Evolutionary conservation across 2,797 vertebrate genomes (phyloP).

Genomic region (Austrolebias charrua): DNA sequence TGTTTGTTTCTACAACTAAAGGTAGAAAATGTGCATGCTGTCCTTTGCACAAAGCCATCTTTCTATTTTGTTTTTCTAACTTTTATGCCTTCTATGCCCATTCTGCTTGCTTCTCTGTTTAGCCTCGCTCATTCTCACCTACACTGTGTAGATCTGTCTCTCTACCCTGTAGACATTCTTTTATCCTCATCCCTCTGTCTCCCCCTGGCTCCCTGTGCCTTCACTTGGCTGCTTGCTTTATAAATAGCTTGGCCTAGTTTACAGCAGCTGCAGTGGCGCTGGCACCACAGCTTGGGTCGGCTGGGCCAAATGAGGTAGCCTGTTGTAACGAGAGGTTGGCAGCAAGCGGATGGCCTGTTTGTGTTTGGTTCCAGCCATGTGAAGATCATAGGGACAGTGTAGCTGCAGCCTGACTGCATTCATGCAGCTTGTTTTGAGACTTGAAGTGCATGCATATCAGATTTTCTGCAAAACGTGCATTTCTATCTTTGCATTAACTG

Average conservation of each 20-base stretch:
- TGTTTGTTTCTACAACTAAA: conserved; percentile 29
- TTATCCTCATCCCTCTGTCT: conserved; percentile 66
- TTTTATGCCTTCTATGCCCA: conserved; percentile 25
- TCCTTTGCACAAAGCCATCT: conserved; percentile 29
- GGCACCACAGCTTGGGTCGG: conserved; percentile 66
- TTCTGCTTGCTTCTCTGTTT: conserved; percentile 20
- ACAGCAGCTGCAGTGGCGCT: conserved; percentile 80
- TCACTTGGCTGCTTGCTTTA: conserved; percentile 75
- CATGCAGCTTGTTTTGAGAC: conserved; percentile 16
- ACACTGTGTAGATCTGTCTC: conserved; percentile 53
- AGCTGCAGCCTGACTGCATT: conserved; percentile 31
- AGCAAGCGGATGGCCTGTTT: conserved; percentile 9
- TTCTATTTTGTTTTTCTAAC: conserved; percentile 29
- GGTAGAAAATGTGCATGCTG: conserved; percentile 14
- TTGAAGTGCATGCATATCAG: conserved; percentile 14
- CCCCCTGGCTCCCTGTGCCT: conserved; percentile 60
- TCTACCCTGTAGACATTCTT: conserved; percentile 62
- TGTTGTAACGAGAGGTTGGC: conserved; percentile 50
- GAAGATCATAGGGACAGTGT: conserved; percentile 18
- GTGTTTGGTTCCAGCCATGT: conserved; percentile 15
- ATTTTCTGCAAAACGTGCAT: conserved; percentile 13
- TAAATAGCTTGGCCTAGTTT: conserved; percentile 87
- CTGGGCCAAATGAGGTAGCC: conserved; percentile 56
- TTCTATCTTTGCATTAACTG: not conserved
- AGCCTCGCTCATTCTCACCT: conserved; percentile 44